Conservation (phyloP, 2,888 invertebrate genomes). For the Pemphredon lugubris region DNA sequence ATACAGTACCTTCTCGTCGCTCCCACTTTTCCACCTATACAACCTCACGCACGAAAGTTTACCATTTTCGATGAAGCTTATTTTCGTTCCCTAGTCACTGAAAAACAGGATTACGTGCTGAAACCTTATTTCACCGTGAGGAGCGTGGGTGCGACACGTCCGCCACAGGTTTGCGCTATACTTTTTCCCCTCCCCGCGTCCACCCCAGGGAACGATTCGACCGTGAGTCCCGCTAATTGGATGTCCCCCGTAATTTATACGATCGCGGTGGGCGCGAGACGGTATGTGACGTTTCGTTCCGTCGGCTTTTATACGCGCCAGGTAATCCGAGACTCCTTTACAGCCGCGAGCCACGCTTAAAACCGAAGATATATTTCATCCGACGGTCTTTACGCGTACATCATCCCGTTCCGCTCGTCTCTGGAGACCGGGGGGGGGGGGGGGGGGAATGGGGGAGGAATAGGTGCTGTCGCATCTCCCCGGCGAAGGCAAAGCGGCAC, state of each 20-base stretch:
- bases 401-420: neutral
- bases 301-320: slow-evolving; percentile 18
- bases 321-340: slow-evolving; percentile 30
- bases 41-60: too few species aligned
- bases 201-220: slow-evolving; percentile 33
- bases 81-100: too few species aligned
- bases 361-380: slow-evolving; percentile 39
- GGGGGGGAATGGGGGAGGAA: too few species aligned
- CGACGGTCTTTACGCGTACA: slow-evolving; percentile 15
- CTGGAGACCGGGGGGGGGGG: too few species aligned
- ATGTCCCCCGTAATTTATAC: slow-evolving; percentile 65
- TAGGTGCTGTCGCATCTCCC: neutral
- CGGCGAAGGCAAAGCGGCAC: slow-evolving; percentile 1
- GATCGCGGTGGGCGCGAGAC: slow-evolving; percentile 45
- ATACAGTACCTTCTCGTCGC: too few species aligned
- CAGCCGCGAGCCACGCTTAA: slow-evolving; percentile 26
- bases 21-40: too few species aligned
- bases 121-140: neutral
- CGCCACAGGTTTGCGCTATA: neutral
- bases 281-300: slow-evolving; percentile 24
- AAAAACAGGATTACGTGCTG: too few species aligned
- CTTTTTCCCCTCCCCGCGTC: slow-evolving; percentile 6
- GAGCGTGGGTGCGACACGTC: slow-evolving; percentile 13
- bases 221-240: slow-evolving; percentile 66
- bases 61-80: too few species aligned